phyloP scores from a whole-genome alignment of 1,140 invertebrate genomes.

The Eumeta japonica region DNA sequence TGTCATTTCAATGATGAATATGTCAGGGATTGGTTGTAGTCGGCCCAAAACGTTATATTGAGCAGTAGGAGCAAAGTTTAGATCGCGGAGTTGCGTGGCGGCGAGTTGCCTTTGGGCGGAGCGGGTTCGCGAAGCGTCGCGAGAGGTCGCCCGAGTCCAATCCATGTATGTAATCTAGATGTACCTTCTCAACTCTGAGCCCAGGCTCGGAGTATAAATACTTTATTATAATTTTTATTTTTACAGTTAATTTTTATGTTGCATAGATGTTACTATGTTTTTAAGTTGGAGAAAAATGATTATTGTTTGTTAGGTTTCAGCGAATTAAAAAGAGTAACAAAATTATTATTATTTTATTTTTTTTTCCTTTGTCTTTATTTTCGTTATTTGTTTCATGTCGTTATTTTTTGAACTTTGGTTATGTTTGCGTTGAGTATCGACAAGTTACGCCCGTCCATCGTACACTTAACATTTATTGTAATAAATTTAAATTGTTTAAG shows the following conservation, averaged over 20 bases:
- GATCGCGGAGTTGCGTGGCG: no score
- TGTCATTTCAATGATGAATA: no score
- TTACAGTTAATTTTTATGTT: constrained; percentile 57
- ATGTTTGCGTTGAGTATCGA: constrained; percentile 11
- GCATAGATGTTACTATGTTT: constrained; percentile 60
- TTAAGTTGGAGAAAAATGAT: constrained; percentile 54
- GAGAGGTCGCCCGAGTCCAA: no score
- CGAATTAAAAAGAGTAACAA: constrained; percentile 59
- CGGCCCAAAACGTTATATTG: no score
- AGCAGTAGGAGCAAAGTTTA: no score
- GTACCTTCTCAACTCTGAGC: constrained; percentile 53
- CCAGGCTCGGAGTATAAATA: constrained; percentile 47
- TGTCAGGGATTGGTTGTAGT: no score
- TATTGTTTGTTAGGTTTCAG: constrained; percentile 61
- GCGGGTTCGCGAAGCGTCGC: no score
- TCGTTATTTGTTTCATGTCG: constrained; percentile 24
- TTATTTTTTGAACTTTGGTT: constrained; percentile 16
- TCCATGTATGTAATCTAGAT: constrained; percentile 48
- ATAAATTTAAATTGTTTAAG: constrained; percentile 50
- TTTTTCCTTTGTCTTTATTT: constrained; percentile 32
- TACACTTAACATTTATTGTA: constrained; percentile 52
- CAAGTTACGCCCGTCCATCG: constrained; percentile 56
- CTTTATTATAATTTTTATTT: constrained; percentile 53
- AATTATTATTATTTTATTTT: constrained; percentile 35
- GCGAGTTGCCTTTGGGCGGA: no score